phyloP scores from a whole-genome alignment of 2,113 vertebrate genomes.

The Podarcis cretensis region DNA sequence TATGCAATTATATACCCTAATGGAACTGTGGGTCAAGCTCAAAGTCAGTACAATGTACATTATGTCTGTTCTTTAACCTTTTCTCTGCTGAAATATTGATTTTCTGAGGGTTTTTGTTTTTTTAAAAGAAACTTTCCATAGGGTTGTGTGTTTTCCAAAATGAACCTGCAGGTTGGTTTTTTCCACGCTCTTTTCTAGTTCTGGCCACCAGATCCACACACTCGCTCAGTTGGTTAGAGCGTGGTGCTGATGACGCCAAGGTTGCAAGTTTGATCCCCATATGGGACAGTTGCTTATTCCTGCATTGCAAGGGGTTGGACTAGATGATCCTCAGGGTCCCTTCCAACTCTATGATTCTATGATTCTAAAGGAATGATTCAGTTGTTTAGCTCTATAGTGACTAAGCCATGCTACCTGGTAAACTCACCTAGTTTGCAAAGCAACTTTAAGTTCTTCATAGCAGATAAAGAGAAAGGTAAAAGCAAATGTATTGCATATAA shows the following conservation, averaged over 20 bases:
- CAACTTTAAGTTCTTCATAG: background rate
- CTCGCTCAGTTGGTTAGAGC: too few species aligned
- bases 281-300: too few species aligned
- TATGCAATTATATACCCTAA: background rate
- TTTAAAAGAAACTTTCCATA: background rate
- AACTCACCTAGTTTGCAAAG: background rate
- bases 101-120: background rate
- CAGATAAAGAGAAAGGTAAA: background rate
- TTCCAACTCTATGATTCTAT: too few species aligned
- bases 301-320: too few species aligned
- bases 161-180: background rate
- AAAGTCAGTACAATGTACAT: background rate
- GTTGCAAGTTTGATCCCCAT: too few species aligned
- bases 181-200: background rate
- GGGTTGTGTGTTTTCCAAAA: background rate
- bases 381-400: background rate
- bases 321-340: too few species aligned
- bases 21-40: background rate
- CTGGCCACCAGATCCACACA: background rate
- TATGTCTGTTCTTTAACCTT: background rate
- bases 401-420: background rate
- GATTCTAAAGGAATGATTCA: background rate
- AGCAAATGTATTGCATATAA: background rate
- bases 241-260: too few species aligned
- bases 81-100: slow-evolving; percentile 22